Percentiles rank a stretch among this genome's conserved stretches.
phyloP scores from a whole-genome alignment of 2,113 vertebrate species.

The Hassar affinis region DNA sequence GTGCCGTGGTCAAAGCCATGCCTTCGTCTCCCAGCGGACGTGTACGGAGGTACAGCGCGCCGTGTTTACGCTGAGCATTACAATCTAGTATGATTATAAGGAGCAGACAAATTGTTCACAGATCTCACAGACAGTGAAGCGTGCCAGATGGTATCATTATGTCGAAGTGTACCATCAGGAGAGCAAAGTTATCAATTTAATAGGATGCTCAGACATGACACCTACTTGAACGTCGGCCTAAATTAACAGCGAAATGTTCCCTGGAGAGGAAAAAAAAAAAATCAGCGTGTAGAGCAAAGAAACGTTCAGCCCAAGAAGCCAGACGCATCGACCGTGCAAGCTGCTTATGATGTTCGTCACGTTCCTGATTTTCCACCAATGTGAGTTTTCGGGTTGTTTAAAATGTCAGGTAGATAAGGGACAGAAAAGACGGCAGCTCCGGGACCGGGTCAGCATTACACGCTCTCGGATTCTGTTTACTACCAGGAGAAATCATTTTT shows the following conservation, averaged over 20 bases:
- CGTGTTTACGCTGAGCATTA: slow-evolving; percentile 4
- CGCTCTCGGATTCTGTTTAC: slow-evolving; percentile 7
- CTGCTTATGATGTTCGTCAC: slow-evolving; percentile 36
- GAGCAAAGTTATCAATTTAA: slow-evolving; percentile 25
- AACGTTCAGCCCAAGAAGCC: background rate
- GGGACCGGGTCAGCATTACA: background rate
- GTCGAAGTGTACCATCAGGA: background rate
- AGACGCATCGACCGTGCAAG: background rate
- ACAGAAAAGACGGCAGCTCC: slow-evolving; percentile 30
- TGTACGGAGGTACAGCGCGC: background rate
- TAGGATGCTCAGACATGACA: slow-evolving; percentile 11
- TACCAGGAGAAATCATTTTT: slow-evolving; percentile 5
- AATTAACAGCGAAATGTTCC: slow-evolving; percentile 5
- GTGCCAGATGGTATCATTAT: slow-evolving; percentile 45
- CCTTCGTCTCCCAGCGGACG: slow-evolving; percentile 18
- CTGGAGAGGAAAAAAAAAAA: background rate
- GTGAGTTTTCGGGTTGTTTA: slow-evolving; percentile 54
- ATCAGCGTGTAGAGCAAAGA: background rate
- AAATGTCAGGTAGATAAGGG: slow-evolving; percentile 54
- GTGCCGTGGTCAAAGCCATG: slow-evolving; percentile 16
- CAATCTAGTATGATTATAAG: slow-evolving; percentile 25
- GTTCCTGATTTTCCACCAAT: slow-evolving; percentile 51
- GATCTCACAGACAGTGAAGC: slow-evolving; percentile 16
- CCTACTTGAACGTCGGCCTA: background rate
- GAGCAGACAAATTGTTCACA: slow-evolving; percentile 8